Evolutionary conservation across 2,113 vertebrate genomes (phyloP).

Genomic region (Laticauda colubrina): DNA sequence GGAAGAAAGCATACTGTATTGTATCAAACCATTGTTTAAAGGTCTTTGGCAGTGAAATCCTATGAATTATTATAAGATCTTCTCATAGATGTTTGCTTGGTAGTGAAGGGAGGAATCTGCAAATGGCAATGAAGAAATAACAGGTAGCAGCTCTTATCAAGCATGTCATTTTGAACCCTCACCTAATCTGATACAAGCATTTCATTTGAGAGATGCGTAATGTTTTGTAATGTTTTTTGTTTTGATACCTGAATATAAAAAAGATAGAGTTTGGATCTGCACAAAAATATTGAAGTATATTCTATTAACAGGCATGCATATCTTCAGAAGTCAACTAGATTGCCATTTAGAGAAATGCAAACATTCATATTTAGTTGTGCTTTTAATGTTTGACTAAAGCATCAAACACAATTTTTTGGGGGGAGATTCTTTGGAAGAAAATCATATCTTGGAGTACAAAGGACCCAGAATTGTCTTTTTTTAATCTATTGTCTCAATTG

Average conservation of each 20-base stretch:
- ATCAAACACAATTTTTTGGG: neutral
- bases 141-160: neutral
- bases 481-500: neutral
- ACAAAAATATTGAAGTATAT: neutral
- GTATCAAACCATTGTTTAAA: neutral
- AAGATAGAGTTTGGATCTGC: neutral
- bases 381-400: neutral
- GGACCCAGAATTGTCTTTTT: neutral
- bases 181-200: neutral
- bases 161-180: neutral
- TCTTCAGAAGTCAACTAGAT: neutral
- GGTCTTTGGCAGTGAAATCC: neutral
- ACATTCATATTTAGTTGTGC: neutral
- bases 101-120: neutral
- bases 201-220: neutral
- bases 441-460: neutral
- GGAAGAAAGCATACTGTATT: constrained; percentile 33
- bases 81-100: neutral
- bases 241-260: neutral
- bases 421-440: neutral
- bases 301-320: neutral
- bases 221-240: neutral
- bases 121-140: neutral
- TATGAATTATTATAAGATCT: neutral
- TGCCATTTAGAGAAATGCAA: neutral